Conservation (phyloP, 2,888 invertebrate species). For the Leptinotarsa rubiginosa region DNA sequence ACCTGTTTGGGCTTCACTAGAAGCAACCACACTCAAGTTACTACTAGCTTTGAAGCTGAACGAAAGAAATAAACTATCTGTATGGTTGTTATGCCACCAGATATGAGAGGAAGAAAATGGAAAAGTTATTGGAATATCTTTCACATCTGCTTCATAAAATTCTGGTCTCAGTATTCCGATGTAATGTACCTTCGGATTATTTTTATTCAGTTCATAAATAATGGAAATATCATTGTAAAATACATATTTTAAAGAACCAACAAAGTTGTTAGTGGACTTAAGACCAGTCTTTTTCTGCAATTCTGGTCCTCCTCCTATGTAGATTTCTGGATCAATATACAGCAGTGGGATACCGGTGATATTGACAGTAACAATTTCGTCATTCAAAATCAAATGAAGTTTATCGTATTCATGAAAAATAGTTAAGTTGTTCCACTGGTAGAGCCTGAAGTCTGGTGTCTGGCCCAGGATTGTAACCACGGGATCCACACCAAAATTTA, state of each 20-base stretch:
- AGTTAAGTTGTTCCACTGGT: conserved; percentile 89
- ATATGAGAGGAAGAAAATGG: conserved; percentile 91
- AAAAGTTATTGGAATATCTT: conserved; percentile 90
- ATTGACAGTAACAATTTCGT: conserved; percentile 76
- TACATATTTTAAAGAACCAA: conserved; percentile 90
- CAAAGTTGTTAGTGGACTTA: conserved; percentile 68
- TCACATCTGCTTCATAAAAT: conserved; percentile 85
- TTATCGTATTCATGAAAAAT: conserved; percentile 82
- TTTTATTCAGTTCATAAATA: conserved; percentile 85
- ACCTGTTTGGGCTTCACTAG: conserved; percentile 81
- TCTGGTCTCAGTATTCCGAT: conserved; percentile 79
- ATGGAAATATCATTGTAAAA: conserved; percentile 94
- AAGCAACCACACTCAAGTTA: conserved; percentile 83
- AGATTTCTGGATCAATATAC: conserved; percentile 94
- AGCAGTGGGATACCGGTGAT: conserved; percentile 80
- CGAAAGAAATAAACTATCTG: conserved; percentile 79
- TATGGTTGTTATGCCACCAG: conserved; percentile 86
- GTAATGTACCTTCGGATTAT: conserved; percentile 80
- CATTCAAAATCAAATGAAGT: conserved; percentile 82
- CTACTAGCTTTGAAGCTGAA: conserved; percentile 90
- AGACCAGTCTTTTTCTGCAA: conserved; percentile 83
- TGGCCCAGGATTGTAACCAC: conserved; percentile 76
- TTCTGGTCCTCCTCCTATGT: conserved; percentile 79
- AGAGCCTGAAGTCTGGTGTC: conserved; percentile 75
- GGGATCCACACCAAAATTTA: conserved; percentile 87